phyloP scores from a whole-genome alignment of 2,888 invertebrate genomes.

The Brenthis daphne region DNA sequence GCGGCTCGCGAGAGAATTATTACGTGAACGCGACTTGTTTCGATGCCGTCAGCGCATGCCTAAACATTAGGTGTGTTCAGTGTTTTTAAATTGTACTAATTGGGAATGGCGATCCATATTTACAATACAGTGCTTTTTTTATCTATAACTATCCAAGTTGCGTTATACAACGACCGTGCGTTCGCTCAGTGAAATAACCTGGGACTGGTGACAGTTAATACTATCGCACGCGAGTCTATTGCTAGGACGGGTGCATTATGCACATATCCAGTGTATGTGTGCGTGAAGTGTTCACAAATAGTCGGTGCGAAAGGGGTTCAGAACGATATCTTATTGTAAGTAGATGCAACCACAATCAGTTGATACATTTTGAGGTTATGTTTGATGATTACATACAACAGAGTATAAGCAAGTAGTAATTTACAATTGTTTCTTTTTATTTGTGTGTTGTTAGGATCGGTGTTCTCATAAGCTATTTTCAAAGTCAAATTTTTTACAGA shows the following conservation, averaged over 20 bases:
- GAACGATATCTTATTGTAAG: slow-evolving; percentile 73
- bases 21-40: slow-evolving; percentile 77
- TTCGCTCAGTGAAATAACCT: slow-evolving; percentile 61
- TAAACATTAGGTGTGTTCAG: slow-evolving; percentile 62
- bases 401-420: background rate
- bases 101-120: slow-evolving; percentile 73
- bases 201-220: slow-evolving; percentile 53
- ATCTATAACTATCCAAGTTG: slow-evolving; percentile 64
- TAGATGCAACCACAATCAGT: slow-evolving; percentile 49
- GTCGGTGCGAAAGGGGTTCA: slow-evolving; percentile 70
- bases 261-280: slow-evolving; percentile 66
- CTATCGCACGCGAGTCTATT: slow-evolving; percentile 61
- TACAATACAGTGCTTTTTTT: slow-evolving; percentile 71
- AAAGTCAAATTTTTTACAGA: no score
- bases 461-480: no score
- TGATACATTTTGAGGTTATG: slow-evolving; percentile 75
- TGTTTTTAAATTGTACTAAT: slow-evolving; percentile 78
- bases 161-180: slow-evolving; percentile 61
- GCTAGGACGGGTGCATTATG: slow-evolving; percentile 68
- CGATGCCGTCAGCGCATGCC: slow-evolving; percentile 75
- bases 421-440: background rate
- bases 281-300: slow-evolving; percentile 78
- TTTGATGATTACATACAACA: slow-evolving; percentile 43
- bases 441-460: background rate
- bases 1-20: slow-evolving; percentile 69